Conservation (phyloP, 64 coral and sea anemone species). For the Montipora efflorescens region DNA sequence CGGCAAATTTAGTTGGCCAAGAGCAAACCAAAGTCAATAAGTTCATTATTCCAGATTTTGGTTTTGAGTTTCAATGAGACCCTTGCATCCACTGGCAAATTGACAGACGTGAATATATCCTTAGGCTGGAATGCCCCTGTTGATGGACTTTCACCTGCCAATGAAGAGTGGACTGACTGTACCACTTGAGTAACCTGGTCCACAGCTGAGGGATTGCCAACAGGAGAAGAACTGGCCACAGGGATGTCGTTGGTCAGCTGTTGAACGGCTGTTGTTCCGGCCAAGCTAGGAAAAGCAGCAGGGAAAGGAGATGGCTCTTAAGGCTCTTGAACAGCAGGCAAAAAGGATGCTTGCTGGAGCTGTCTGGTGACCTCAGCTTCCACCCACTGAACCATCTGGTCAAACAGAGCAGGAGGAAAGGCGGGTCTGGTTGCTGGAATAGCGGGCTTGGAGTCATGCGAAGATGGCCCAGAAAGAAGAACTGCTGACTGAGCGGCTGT, state of each 20-base stretch:
- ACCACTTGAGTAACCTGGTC: not conserved
- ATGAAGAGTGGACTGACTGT: not conserved
- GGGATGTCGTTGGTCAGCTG: not conserved
- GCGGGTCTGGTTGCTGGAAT: not conserved
- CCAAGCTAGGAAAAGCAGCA: not conserved
- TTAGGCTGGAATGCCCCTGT: not conserved
- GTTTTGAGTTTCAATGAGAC: constrained; percentile 32
- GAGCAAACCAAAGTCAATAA: not conserved
- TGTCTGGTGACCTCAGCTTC: not conserved
- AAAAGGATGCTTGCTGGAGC: not conserved
- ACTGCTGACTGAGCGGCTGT: not conserved
- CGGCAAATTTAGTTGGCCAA: no score
- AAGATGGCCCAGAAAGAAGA: no score
- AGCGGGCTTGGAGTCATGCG: not conserved
- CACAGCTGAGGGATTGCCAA: not conserved
- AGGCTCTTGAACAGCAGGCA: not conserved
- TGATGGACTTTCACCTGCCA: not conserved
- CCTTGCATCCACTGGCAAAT: constrained; percentile 1
- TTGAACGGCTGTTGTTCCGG: not conserved
- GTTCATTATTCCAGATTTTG: constrained; percentile 56
- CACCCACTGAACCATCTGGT: not conserved
- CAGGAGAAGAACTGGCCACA: not conserved
- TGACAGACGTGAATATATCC: not conserved
- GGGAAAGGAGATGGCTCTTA: not conserved
- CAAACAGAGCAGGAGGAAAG: not conserved